Evolutionary conservation across 1,140 invertebrate species (phyloP), one percentile per base, ranked within the genome.

Genomic region (Lasaia peninsularis): DNA sequence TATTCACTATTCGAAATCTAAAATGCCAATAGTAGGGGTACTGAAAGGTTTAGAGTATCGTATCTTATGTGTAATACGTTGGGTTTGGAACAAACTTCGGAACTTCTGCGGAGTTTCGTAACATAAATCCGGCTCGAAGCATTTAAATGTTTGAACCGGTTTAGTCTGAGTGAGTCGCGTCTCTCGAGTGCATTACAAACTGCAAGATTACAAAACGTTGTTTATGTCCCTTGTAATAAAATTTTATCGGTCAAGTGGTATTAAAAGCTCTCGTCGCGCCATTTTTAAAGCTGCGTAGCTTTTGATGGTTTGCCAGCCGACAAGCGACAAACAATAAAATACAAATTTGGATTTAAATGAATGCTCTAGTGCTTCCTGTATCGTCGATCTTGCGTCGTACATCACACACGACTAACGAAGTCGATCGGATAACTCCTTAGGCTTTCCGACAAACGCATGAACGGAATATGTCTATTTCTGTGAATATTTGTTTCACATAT

Each of bases 161-260:
- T 20, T 18, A 10, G 18, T 18, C 40, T 44, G 40, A 44, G 18
- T 18, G 40, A 44, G 40, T 11, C 12, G 14, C 11, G 24, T 28
- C 24, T 44, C 9, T 16, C 5, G 16, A 44, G 40, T 20, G 40
- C 18, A 44, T 44, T 20, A 44, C 14, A 59, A 12, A 18, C 40
- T 37, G 48, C 14, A 51, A 52, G 14, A 37, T 37, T 16, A 14
- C 35, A 16, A 14, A 37, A 2, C 35, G 33, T 32, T 52, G 40
- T 59, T 60, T 60, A 55, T 34, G 53, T 60, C 52, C 31, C n/a
- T 14, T 28, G 35, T 14, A 60, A 55, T 55, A 28, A 60, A 60
- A 55, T 60, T 37, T 60, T 28, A 33, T 60, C 52, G 31, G 21
- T 48, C 31, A 20, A n/a, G 12, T 24, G 32, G 40, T 21, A 32